phyloP scores from a whole-genome alignment of 1,140 invertebrate genomes.

The Pygmarrhopalites habei region DNA sequence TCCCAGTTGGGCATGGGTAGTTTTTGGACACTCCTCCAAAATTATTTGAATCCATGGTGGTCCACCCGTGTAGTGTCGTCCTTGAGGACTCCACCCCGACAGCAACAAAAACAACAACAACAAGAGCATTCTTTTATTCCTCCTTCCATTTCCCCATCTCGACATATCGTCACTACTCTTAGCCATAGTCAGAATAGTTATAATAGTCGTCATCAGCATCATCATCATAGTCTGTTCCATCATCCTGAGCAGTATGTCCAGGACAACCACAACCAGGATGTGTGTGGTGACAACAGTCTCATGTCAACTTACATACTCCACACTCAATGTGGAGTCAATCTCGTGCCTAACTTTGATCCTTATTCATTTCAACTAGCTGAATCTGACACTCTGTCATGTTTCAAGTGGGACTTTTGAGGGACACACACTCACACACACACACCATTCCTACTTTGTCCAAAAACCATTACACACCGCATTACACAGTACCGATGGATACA shows the following conservation, averaged over 20 bases:
- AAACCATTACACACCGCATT: constrained; percentile 6
- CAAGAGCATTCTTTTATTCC: too few relatives aligned
- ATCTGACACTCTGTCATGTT: constrained; percentile 19
- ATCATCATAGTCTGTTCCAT: background rate
- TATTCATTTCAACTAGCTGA: constrained; percentile 34
- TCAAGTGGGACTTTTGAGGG: constrained; percentile 22
- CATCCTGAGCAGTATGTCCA: too few relatives aligned
- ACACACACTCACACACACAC: constrained; percentile 4
- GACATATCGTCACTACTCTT: background rate
- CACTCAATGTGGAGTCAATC: constrained; percentile 23
- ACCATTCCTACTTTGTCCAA: background rate
- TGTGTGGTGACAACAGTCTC: background rate
- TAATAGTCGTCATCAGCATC: background rate
- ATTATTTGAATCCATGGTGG: background rate
- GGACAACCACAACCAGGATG: background rate
- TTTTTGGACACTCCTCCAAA: background rate
- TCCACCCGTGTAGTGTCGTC: background rate
- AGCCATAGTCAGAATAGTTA: background rate
- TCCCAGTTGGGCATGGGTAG: background rate
- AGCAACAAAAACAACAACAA: too few relatives aligned
- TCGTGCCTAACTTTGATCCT: constrained; percentile 25
- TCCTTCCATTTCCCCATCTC: too few relatives aligned
- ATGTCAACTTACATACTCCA: constrained; percentile 4
- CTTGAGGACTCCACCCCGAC: background rate
- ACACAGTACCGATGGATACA: too few relatives aligned